Conservation (phyloP, 2,888 invertebrate genomes). For the Formica aserva region DNA sequence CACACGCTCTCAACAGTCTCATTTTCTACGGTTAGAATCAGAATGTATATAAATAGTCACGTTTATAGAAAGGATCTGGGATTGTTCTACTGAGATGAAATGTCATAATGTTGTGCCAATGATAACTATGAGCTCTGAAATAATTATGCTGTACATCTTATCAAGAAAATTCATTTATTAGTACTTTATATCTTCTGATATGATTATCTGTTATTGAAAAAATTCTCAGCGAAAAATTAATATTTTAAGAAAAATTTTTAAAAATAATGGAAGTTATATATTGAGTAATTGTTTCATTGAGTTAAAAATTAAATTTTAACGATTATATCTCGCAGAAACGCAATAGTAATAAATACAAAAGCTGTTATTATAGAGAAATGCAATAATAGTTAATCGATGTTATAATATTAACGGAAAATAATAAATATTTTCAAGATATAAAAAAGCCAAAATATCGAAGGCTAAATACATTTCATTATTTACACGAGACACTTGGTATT, state of each 20-base stretch:
- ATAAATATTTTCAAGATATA: background rate
- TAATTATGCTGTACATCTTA: background rate
- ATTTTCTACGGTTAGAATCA: conserved; percentile 2
- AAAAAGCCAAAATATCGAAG: background rate
- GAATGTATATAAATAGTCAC: conserved; percentile 22
- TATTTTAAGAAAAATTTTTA: background rate
- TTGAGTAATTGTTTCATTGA: background rate
- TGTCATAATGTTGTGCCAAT: background rate
- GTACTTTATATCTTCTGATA: background rate
- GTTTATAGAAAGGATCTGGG: conserved; percentile 8
- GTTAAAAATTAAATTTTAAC: background rate
- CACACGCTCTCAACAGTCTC: conserved; percentile 23
- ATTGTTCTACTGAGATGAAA: conserved; percentile 1
- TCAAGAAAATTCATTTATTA: background rate
- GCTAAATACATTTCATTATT: background rate
- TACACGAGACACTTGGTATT: too few relatives aligned
- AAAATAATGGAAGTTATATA: background rate
- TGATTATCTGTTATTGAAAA: background rate
- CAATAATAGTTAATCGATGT: background rate
- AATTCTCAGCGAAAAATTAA: background rate
- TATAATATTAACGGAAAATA: background rate
- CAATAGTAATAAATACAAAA: background rate
- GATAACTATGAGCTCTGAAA: background rate
- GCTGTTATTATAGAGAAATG: background rate
- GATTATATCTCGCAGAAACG: background rate